These are phyloP conservation scores for Selenia dentaria DNA, from an alignment of 2,888 invertebrate species.

Conservation along the genomic window DNA sequence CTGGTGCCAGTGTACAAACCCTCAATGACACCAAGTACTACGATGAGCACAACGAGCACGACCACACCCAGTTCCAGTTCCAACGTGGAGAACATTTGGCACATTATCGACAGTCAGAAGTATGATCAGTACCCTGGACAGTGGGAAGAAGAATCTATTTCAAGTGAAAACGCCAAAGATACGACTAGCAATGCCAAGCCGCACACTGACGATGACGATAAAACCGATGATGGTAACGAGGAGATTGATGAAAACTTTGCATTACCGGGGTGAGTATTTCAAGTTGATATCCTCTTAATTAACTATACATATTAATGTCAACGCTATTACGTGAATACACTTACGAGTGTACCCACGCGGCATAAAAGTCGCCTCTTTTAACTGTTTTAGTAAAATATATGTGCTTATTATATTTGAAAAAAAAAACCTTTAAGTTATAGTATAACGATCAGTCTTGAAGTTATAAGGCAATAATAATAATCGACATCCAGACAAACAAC, in stretches of 20 bases:
- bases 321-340: constrained; percentile 5
- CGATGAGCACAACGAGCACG: constrained; percentile 42
- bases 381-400: no score
- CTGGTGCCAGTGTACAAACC: constrained; percentile 55
- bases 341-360: no score
- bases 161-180: constrained; percentile 35
- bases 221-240: constrained; percentile 21
- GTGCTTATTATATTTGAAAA: no score
- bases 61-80: constrained; percentile 53
- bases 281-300: not conserved
- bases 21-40: constrained; percentile 29
- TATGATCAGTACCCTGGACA: constrained; percentile 54
- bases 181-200: constrained; percentile 17
- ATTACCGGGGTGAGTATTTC: constrained; percentile 65
- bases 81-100: constrained; percentile 73
- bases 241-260: constrained; percentile 65
- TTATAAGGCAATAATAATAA: no score
- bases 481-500: no score
- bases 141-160: constrained; percentile 64
- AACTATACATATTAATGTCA: not conserved
- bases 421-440: no score
- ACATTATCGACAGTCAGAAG: constrained; percentile 74
- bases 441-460: no score
- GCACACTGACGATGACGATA: constrained; percentile 20
- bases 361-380: no score